Base-by-base conservation (phyloP, 2,797 vertebrate genomes). In the Helarctos malayanus region DNA sequence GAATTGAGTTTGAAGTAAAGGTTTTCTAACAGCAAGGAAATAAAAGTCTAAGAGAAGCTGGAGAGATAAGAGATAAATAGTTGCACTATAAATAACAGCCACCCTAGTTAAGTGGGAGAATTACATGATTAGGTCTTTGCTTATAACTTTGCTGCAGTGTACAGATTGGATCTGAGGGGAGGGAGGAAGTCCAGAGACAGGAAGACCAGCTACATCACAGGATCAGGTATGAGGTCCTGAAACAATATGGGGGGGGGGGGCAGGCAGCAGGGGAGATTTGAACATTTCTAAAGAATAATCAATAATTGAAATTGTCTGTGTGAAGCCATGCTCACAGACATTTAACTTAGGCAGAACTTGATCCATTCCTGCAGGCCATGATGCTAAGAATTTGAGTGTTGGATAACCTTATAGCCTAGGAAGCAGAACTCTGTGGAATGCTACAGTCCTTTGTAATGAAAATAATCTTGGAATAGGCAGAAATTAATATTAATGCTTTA, bases 401-500 rank as follows among this genome's bases (percentile, higher is more conserved):
- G 8, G 35, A 35, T 14, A 80, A 27, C 5, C 32, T 27, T 76
- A 54, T 56, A 41, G 5, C 0, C 9, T 29, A 78, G 9, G n/a
- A 86, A 27, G 7, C 15, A 88, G 63, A 75, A 75, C 32, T 29
- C 29, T 88, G 16, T 89, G 56, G 13, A 69, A 90, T 63, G 2
- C 4, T 69, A 32, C 29, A n/a, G 5, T 56, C 8, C 23, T 68
- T 35, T 49, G 14, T 45, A 61, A 89, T 69, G 18, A 87, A 92
- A 94, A 91, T 45, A 76, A 63, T 35, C 14, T 71, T 76, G 10
- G 4, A 73, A 87, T 45, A 79, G 57, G 13, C 19, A 91, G 19
- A 86, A 59, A 94, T 86, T 89, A 82, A 94, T 90, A 47, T 41
- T 61, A 95, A 45, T 90, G 13, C 29, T 71, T 92, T 76, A 88